Conservation (phyloP, 2,113 vertebrate species). For the Dolichotis patagonum region DNA sequence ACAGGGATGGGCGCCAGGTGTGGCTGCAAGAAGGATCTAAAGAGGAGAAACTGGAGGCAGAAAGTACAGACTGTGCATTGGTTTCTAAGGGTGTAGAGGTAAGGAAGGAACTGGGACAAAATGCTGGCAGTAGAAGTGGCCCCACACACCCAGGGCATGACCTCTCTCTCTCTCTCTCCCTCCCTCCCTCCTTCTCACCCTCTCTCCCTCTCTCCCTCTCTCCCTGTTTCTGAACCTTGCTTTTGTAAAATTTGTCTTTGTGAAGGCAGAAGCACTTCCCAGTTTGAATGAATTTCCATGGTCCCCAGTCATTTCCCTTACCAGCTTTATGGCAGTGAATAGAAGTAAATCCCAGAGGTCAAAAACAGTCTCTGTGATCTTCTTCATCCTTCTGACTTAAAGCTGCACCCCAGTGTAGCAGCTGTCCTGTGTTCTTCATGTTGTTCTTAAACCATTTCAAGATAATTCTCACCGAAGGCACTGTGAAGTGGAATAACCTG, state of each 20-base stretch:
- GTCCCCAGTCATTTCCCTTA: not conserved
- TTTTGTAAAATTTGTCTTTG: not conserved
- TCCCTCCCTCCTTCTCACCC: too few species aligned
- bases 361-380: not conserved
- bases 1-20: not conserved
- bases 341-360: not conserved
- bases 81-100: not conserved
- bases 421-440: not conserved
- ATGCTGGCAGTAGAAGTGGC: not conserved
- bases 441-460: not conserved
- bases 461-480: not conserved
- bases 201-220: too few species aligned
- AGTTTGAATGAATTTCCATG: not conserved
- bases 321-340: not conserved
- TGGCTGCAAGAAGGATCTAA: not conserved
- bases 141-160: fast-evolving
- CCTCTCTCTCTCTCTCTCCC: not conserved
- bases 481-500: not conserved
- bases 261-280: not conserved
- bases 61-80: not conserved
- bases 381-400: not conserved
- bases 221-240: not conserved
- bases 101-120: not conserved
- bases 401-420: not conserved
- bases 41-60: not conserved